Evolutionary conservation across 2,113 vertebrate species (phyloP).

Genomic region (Cisticola juncidis): DNA sequence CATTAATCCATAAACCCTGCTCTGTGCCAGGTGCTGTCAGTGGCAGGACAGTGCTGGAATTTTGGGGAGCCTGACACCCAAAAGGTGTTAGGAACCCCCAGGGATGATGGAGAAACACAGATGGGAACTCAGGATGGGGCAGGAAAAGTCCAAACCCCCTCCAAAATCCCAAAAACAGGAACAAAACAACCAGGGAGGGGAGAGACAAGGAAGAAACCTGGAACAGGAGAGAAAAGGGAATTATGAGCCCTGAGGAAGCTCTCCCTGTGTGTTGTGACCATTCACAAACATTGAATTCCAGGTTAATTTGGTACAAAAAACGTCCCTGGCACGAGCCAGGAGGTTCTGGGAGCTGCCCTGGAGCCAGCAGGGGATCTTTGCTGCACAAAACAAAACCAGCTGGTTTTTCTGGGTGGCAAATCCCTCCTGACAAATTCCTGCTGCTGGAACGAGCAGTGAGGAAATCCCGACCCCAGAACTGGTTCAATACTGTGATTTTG

Average conservation of each 20-base stretch:
- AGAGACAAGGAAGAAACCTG: fast-evolving
- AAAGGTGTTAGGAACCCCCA: not conserved
- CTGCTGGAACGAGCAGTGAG: not conserved
- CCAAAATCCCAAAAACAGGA: not conserved
- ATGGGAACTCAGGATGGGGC: not conserved
- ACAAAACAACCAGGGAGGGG: not conserved
- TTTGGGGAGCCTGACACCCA: not conserved
- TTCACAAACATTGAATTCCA: not conserved
- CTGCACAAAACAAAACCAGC: not conserved
- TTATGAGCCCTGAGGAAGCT: not conserved
- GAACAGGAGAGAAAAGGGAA: not conserved
- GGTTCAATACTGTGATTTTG: fast-evolving
- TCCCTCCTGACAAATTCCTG: not conserved
- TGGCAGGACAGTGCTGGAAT: fast-evolving
- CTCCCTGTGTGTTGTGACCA: not conserved
- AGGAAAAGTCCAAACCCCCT: not conserved
- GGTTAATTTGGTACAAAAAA: too few species aligned
- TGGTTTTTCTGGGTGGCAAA: not conserved
- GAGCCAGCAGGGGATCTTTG: not conserved
- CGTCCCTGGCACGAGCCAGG: not conserved
- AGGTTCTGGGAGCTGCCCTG: not conserved
- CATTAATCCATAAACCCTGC: too few species aligned
- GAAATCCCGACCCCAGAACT: not conserved
- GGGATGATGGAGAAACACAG: not conserved
- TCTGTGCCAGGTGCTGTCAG: not conserved